Evolutionary conservation across 2,113 vertebrate species (phyloP).

Genomic region (Bostrychus sinensis): DNA sequence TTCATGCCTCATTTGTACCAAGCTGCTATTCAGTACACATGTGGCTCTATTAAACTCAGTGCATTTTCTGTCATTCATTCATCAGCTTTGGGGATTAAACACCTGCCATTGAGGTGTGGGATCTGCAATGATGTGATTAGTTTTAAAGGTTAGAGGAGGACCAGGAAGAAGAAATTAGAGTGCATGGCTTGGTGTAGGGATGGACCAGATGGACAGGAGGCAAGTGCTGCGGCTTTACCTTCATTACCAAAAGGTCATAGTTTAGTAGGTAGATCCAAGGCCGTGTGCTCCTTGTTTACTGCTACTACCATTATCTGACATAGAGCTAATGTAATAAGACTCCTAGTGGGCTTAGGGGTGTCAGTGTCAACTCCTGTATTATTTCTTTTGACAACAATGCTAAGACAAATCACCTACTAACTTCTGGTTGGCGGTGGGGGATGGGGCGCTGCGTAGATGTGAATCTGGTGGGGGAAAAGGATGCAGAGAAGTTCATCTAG

Average conservation of each 20-base stretch:
- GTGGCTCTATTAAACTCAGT: conserved; percentile 27
- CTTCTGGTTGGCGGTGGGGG: neutral
- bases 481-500: no score
- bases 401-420: conserved; percentile 31
- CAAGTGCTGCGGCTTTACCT: neutral
- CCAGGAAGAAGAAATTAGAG: neutral
- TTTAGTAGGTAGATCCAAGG: conserved; percentile 21
- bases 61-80: conserved; percentile 9
- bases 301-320: conserved; percentile 29
- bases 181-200: neutral
- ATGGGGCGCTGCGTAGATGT: neutral
- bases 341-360: conserved; percentile 23
- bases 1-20: conserved; percentile 26
- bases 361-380: conserved; percentile 36
- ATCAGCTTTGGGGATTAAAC: conserved; percentile 36
- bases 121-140: conserved; percentile 26
- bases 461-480: neutral
- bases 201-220: neutral
- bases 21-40: conserved; percentile 10
- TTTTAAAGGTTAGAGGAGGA: conserved; percentile 15
- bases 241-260: conserved; percentile 40
- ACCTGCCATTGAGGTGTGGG: conserved; percentile 16
- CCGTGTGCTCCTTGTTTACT: conserved; percentile 29
- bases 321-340: conserved; percentile 41
- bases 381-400: conserved; percentile 47